phyloP scores from a whole-genome alignment of 2,797 vertebrate species.

The Cyprinodon diabolis region DNA sequence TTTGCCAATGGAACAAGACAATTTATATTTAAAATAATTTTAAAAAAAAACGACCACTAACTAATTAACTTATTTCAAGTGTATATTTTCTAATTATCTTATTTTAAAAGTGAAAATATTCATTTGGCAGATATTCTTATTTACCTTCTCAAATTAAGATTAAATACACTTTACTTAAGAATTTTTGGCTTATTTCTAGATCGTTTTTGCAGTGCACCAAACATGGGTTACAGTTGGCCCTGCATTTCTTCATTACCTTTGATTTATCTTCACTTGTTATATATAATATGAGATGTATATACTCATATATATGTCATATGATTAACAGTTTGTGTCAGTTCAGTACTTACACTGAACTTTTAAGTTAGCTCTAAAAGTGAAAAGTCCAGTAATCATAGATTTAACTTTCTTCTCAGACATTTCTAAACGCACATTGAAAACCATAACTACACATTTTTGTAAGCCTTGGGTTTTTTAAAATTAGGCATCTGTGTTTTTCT shows the following conservation, averaged over 20 bases:
- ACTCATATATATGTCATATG: not conserved
- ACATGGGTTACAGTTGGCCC: not conserved
- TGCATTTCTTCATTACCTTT: not conserved
- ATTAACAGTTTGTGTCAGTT: not conserved
- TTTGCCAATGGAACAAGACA: too few relatives aligned
- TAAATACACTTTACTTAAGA: too few relatives aligned
- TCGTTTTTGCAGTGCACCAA: not conserved
- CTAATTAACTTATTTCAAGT: too few relatives aligned
- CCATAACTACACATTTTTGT: slow-evolving; percentile 17
- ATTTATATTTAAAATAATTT: too few relatives aligned
- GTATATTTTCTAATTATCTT: too few relatives aligned
- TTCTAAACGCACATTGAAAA: slow-evolving; percentile 8
- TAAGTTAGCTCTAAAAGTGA: not conserved
- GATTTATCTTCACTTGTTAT: not conserved
- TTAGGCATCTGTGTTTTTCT: slow-evolving; percentile 3
- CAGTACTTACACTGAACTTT: not conserved
- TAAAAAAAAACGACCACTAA: too few relatives aligned
- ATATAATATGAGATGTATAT: too few relatives aligned
- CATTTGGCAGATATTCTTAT: too few relatives aligned
- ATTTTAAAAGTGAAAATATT: too few relatives aligned
- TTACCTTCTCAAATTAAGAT: too few relatives aligned
- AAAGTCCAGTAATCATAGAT: not conserved
- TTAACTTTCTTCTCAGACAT: not conserved
- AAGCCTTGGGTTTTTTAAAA: slow-evolving; percentile 3
- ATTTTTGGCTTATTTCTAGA: too few relatives aligned